A percentile compares a stretch with the other conserved stretches of the same genome.
Evolutionary conservation across 2,888 invertebrate genomes (phyloP).

Genomic region (Stenurella melanura): DNA sequence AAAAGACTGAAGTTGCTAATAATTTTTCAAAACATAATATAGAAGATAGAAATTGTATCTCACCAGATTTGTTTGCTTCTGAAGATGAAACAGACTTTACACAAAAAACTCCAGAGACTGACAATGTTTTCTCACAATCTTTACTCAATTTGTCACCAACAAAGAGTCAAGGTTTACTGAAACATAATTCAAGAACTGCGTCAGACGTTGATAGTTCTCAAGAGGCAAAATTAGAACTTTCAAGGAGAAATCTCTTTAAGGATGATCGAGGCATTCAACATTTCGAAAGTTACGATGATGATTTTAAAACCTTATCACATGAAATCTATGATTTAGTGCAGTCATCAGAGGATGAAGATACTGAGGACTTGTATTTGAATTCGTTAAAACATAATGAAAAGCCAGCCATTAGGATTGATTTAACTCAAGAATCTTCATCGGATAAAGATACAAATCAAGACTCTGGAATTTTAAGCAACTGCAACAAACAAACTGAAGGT

Average conservation of each 20-base stretch:
- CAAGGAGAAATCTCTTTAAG: constrained; percentile 8
- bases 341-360: constrained; percentile 56
- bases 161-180: constrained; percentile 12
- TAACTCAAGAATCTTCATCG: constrained; percentile 35
- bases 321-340: constrained; percentile 71
- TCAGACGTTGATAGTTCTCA: neutral
- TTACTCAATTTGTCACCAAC: constrained; percentile 31
- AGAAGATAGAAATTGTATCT: constrained; percentile 49
- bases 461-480: neutral
- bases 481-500: neutral
- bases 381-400: constrained; percentile 22
- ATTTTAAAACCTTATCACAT: constrained; percentile 17
- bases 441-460: neutral
- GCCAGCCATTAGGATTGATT: constrained; percentile 21
- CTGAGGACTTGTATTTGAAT: constrained; percentile 13
- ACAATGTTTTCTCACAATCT: constrained; percentile 27
- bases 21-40: constrained; percentile 12
- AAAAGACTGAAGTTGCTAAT: neutral
- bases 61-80: constrained; percentile 68
- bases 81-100: constrained; percentile 59
- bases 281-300: constrained; percentile 45
- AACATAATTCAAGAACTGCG: neutral
- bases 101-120: constrained; percentile 1
- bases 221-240: neutral
- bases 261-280: constrained; percentile 47